A percentile compares a stretch with the other conserved stretches of the same genome.
These are phyloP conservation scores for Watsonalla cultraria DNA, from an alignment of 2,888 invertebrate species.

Conservation along the genomic window DNA sequence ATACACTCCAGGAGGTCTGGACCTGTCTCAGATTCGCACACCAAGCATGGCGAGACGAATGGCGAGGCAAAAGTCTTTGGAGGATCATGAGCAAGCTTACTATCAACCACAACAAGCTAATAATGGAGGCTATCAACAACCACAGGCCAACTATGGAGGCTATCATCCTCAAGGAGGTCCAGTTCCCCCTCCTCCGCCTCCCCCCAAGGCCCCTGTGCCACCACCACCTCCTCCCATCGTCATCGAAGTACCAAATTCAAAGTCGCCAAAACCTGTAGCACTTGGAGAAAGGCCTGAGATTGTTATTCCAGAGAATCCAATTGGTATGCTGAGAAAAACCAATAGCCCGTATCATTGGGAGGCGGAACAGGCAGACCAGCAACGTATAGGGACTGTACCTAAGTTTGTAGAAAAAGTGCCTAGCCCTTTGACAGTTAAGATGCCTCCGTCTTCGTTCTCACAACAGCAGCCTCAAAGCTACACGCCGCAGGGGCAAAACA, in stretches of 20 bases:
- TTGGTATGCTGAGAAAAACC: slow-evolving; percentile 83
- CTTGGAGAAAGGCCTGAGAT: slow-evolving; percentile 84
- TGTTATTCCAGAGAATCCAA: slow-evolving; percentile 86
- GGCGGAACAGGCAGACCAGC: slow-evolving; percentile 77
- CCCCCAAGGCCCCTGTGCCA: slow-evolving; percentile 65
- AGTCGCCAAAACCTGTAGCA: slow-evolving; percentile 74
- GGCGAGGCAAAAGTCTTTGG: slow-evolving; percentile 81
- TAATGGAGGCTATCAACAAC: slow-evolving; percentile 41
- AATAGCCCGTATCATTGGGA: slow-evolving; percentile 83
- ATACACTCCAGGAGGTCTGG: slow-evolving; percentile 96
- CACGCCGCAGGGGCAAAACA: slow-evolving; percentile 49
- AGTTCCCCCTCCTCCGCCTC: slow-evolving; percentile 70
- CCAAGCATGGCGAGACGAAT: slow-evolving; percentile 92
- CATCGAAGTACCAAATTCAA: slow-evolving; percentile 65
- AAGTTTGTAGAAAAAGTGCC: slow-evolving; percentile 70
- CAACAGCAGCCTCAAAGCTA: slow-evolving; percentile 65
- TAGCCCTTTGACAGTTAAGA: slow-evolving; percentile 69
- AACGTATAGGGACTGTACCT: slow-evolving; percentile 67
- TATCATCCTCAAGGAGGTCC: slow-evolving; percentile 55
- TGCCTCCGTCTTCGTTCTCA: slow-evolving; percentile 55
- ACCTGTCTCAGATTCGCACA: slow-evolving; percentile 92
- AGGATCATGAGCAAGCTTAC: slow-evolving; percentile 72
- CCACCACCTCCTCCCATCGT: slow-evolving; percentile 82
- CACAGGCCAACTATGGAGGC: slow-evolving; percentile 34
- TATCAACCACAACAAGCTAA: slow-evolving; percentile 33